A percentile compares a stretch with the other conserved stretches of the same genome.
Evolutionary conservation across 1,140 invertebrate genomes (phyloP).

Genomic region (Eueides isabella): DNA sequence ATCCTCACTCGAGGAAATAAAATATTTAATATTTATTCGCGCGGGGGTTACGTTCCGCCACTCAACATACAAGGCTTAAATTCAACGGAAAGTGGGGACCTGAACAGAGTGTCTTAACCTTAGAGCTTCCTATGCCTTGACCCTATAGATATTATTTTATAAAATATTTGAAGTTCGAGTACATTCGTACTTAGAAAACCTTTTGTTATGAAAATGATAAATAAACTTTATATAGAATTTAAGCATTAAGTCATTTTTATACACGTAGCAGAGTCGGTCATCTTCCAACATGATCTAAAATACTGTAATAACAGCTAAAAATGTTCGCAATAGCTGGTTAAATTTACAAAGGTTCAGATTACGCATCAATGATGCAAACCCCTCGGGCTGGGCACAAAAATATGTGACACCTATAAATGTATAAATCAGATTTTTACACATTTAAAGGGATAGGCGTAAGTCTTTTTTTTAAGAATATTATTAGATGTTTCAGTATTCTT

Average conservation of each 20-base stretch:
- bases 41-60: too few relatives aligned
- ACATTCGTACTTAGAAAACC: background rate
- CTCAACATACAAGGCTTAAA: too few relatives aligned
- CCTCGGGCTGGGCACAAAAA: background rate
- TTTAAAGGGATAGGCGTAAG: background rate
- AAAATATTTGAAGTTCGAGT: too few relatives aligned
- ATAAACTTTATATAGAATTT: background rate
- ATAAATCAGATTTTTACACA: background rate
- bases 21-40: too few relatives aligned
- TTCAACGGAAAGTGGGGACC: too few relatives aligned
- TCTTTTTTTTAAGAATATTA: too few relatives aligned
- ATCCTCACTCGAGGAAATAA: too few relatives aligned
- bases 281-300: background rate
- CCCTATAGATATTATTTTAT: too few relatives aligned
- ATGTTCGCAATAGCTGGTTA: background rate
- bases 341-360: constrained; percentile 7
- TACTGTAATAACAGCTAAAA: background rate
- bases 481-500: too few relatives aligned
- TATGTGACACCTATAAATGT: background rate
- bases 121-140: too few relatives aligned
- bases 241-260: background rate
- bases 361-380: background rate
- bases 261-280: background rate
- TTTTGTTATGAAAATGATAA: background rate
- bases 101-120: too few relatives aligned